Evolutionary conservation across 2,113 vertebrate genomes (phyloP), one percentile per base, ranked within the genome.

Genomic region (Baryphthengus martii): DNA sequence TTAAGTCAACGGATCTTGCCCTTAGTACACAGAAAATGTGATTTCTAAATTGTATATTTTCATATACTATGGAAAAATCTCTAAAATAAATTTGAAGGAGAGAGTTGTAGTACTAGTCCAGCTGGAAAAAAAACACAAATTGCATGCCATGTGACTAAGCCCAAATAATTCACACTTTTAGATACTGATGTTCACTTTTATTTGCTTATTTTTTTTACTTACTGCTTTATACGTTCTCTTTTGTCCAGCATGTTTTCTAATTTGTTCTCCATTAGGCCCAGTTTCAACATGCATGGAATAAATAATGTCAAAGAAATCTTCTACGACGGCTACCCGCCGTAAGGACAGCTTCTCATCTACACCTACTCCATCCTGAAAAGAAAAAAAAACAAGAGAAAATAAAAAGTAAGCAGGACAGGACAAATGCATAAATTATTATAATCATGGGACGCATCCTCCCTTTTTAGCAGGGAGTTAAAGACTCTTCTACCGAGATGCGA

Each of bases 261-360:
- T 98, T 97, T 98, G 98, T 93, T 98, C 98, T 97, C 98, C 98
- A 98, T 98, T 98, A 65, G 98, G 98, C 75, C 98, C 98, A 50
- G 98, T 98, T 97, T 98, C 98, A 92, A 98, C 98, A 90, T 98
- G 98, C 98, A 98, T 98, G 72, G 98, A 98, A 96, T 98, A 98
- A 96, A 98, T 98, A 91, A 98, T 98, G 94, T 98, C 98, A 97
- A 98, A 98, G 96, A 98, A 98, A 96, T 98, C 98, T 97, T 98
- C 98, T 44, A 98, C 98, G 13, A 98, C 98, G 12, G 98, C 98
- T 70, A 98, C 98, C 73, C 98, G 96, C 73, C 98, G 98, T 96
- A 98, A 97, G 52, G 98, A 98, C 33, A 98, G 93, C 93, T 98
- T 98, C 95, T 98, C 98, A 76, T 98, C 98, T 81, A 98, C 98